Base-by-base conservation (phyloP, 2,888 invertebrate genomes). In the Pammene aurita region DNA sequence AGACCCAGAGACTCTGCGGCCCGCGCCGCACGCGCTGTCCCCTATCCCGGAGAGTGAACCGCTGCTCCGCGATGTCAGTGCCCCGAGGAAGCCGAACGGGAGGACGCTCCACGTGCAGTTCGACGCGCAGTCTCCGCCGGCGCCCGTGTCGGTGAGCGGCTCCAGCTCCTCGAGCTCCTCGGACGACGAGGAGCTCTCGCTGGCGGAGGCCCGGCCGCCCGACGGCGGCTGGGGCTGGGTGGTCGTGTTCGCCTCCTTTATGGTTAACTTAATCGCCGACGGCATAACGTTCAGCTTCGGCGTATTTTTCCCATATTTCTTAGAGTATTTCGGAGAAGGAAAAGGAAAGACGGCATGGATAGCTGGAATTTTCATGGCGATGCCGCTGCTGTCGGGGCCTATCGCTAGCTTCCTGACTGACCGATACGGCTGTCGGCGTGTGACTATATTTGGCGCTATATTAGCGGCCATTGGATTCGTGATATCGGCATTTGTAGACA, bases 221-320 rank as follows among this genome's bases (percentile, higher is more conserved):
- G 97, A 98, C 85, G 97, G 97, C 10, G 97, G 98, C 13, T 98
- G 96, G 96, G 98, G 98, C 6, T 98, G 98, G 98, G 96, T 98
- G 41, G 95, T 98, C 62, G 98, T 98, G 0, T 95, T 96, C 71
- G 97, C 97, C 34, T 96, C 97, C 0, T 98, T 98, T 84, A 94
- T 97, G 90, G 96, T 97, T 73, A 97, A 97, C 84, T 93, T 97
- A 72, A 97, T 98, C 78, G 97, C 97, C 50, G 98, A 98, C 84
- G 98, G 98, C 2, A 95, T 98, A 75, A 97, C 97, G 0, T 97
- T 98, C 89, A 97, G 97, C 73, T 98, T 98, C 86, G 98, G 98
- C 66, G 96, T 98, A 5, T 95, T 98, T 79, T 98, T 94, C 86
- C 95, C 96, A 2, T 96, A 97, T 81, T 96, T 98, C 79, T 93